Evolutionary conservation across 2,113 vertebrate species (phyloP).

Genomic region (Spermophilus dauricus): DNA sequence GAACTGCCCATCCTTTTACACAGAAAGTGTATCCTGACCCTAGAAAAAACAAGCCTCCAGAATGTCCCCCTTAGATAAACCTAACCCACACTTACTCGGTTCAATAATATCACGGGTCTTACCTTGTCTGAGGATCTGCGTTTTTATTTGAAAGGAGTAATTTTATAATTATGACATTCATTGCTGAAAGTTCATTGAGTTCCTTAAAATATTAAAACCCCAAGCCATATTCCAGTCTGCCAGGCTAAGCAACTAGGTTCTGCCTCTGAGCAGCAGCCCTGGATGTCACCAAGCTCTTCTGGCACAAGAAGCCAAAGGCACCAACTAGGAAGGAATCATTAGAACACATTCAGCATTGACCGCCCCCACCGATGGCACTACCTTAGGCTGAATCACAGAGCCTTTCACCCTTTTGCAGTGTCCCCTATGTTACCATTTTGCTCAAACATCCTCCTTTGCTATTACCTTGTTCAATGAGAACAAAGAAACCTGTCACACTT

Average conservation of each 20-base stretch:
- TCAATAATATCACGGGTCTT: background rate
- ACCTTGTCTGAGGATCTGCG: background rate
- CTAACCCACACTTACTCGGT: background rate
- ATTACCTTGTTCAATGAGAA: background rate
- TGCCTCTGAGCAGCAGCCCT: no score
- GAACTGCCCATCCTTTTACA: background rate
- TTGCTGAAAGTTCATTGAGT: no score
- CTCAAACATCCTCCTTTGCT: background rate
- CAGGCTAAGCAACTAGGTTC: no score
- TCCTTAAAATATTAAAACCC: no score
- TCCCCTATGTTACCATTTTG: background rate
- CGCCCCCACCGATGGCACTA: rapidly evolving
- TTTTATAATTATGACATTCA: no score
- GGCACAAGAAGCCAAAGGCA: background rate
- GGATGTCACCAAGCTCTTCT: background rate
- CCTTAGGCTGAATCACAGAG: background rate
- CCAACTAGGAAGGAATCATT: no score
- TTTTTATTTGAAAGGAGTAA: background rate
- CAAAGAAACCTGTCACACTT: background rate
- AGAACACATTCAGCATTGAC: background rate
- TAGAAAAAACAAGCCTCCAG: background rate
- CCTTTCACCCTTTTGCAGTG: background rate
- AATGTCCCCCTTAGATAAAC: background rate
- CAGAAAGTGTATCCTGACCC: background rate
- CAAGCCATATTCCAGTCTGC: no score